Conservation (phyloP, 1,140 invertebrate genomes). For the Pogonognathellus flavescens region DNA sequence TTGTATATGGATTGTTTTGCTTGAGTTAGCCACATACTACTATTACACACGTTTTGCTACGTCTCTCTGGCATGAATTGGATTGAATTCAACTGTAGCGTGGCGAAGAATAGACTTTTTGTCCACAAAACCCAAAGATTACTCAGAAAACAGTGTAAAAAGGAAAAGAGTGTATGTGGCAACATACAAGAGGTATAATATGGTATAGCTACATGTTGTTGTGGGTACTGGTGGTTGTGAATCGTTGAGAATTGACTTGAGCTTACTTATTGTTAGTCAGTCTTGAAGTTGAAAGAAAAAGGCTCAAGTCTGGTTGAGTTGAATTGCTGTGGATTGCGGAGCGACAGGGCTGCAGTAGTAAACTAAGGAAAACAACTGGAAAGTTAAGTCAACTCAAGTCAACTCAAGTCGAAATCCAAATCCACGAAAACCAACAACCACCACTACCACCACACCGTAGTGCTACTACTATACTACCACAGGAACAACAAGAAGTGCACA, state of each 20-base stretch:
- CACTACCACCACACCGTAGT: background rate
- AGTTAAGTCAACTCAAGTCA: slow-evolving; percentile 34
- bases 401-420: slow-evolving; percentile 23
- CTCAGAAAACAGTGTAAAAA: background rate
- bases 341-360: background rate
- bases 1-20: background rate
- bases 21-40: background rate
- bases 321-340: background rate
- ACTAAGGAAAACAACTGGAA: slow-evolving; percentile 43
- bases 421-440: background rate
- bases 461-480: background rate
- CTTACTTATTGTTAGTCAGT: too few relatives aligned
- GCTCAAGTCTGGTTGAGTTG: background rate
- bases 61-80: background rate
- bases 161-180: background rate
- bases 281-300: too few relatives aligned
- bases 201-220: too few relatives aligned
- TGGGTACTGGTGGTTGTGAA: too few relatives aligned
- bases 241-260: too few relatives aligned
- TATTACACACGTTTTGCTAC: too few relatives aligned
- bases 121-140: slow-evolving; percentile 31
- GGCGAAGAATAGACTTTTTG: slow-evolving; percentile 17
- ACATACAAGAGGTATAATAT: too few relatives aligned
- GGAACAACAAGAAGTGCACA: background rate
- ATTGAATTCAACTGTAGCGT: slow-evolving; percentile 32